Base-by-base conservation (phyloP, 2,888 invertebrate genomes). In the Bugula neritina region DNA sequence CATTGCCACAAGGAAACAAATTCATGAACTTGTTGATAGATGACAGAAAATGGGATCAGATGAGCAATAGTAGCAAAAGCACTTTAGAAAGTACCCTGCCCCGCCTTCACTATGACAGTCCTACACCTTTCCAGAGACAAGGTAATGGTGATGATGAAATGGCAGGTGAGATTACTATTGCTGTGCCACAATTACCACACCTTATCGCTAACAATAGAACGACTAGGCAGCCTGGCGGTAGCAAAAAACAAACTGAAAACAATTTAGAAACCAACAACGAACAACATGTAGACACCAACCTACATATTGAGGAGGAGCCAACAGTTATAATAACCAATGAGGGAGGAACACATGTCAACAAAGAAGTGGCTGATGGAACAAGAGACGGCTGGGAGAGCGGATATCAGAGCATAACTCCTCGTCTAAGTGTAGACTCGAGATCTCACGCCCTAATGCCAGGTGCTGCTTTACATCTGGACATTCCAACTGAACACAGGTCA, bases 341-440 rank as follows among this genome's bases (percentile, higher is more conserved):
- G 27, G 31, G 31, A 13, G 63, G 63, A 2, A 43, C 17, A 43
- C 10, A 43, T 17, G 34, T 31, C 10, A 10, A 10, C 25, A 63
- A 25, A 34, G 63, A 29, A n/a, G 10, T 31, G 13, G 25, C 5
- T 5, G 5, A 10, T 5, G 25, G 3, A n/a, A 55, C 25, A 55
- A 17, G 55, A 55, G 63, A 63, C n/a, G 63, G 63, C 13, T 63
- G 63, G 63, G 63, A 63, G 27, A 63, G 63, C n/a, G 63, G 63
- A 13, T 63, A 63, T n/a, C 21, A 34, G 13, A 63, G 63, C 31
- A 63, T 63, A 31, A 63, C 63, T 13, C 63, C 63, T 31, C 27
- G 63, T 5, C 31, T 63, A 63, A 63, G 63, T 63, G 31, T 63
- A 29, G 63, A 63, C 63, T 63, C 63, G 3, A 25, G 63, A 10